Base-by-base conservation (phyloP, 2,888 invertebrate genomes). In the Azorinus chamasolen region DNA sequence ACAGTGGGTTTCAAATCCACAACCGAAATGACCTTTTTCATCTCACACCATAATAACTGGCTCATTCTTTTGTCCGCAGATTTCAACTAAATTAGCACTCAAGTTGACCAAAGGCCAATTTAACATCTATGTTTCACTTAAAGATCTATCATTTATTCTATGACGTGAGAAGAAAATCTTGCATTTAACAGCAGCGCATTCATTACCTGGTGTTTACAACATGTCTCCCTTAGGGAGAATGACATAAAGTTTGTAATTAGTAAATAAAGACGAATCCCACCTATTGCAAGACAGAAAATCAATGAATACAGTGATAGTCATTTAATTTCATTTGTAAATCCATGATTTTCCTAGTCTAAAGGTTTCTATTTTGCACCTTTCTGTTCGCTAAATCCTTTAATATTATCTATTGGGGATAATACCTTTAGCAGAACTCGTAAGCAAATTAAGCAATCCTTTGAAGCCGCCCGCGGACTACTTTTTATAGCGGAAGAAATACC, bases 311-410 rank as follows among this genome's bases (percentile, higher is more conserved):
- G n/a, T 45, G 39, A 25, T 46, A 61, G 14, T 25, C 55, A 37
- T 46, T 53, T 54, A 51, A 68, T 63, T 58, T 46, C 48, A 63
- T 32, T 57, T 62, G 73, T 62, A 63, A 66, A 55, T 50, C 54
- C 25, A 65, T 75, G 59, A 75, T 75, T 50, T 59, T 32, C 46
- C 27, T 55, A 41, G 41, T 65, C 59, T 55, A 65, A 61, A 70
- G 75, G 54, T 54, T 65, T 59, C 61, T 65, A 51, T 59, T 72
- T 72, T 72, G 58, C 72, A 72, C 71, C 64, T 71, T 41, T 64
- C 41, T 20, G 16, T 37, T 20, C 12, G 45, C 22, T 37, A 51
- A 58, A 71, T 63, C 63, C 64, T 57, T 64, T 64, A 63, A 71
- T 63, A 62, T 71, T 32, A 45, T 51, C 32, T 25, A 45, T 18